Conservation (phyloP, 1,140 invertebrate species). For the Acromyrmex charruanus region DNA sequence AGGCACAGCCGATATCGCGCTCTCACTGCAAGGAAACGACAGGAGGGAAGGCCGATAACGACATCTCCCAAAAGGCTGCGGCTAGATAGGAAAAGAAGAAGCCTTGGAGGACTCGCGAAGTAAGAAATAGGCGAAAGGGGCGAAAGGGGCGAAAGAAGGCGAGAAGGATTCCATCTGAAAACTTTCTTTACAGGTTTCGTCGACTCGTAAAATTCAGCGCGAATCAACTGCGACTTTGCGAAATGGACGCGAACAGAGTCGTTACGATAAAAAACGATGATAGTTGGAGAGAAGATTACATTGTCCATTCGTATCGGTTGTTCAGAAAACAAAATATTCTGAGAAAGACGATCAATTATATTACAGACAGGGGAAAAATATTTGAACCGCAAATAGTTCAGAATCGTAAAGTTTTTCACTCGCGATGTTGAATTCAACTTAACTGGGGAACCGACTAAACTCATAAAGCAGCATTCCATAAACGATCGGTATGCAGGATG, state of each 20-base stretch:
- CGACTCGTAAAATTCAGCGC: constrained; percentile 69
- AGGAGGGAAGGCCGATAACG: constrained; percentile 35
- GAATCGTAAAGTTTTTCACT: not conserved
- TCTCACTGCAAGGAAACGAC: not conserved
- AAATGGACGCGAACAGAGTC: constrained; percentile 51
- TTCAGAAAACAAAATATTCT: not conserved
- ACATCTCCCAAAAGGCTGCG: constrained; percentile 50
- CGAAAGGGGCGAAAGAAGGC: not conserved
- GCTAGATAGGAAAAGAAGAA: constrained; percentile 61
- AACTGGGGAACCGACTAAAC: not conserved
- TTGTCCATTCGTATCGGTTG: not conserved
- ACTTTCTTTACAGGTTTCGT: constrained; percentile 71
- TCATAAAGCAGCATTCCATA: not conserved
- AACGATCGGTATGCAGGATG: constrained; percentile 29
- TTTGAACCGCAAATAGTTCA: too few relatives aligned
- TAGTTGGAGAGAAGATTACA: constrained; percentile 31
- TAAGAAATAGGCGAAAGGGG: not conserved
- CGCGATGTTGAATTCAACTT: not conserved
- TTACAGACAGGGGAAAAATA: not conserved
- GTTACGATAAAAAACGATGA: constrained; percentile 34
- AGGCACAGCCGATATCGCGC: constrained; percentile 47
- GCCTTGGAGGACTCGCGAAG: constrained; percentile 13
- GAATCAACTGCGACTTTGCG: constrained; percentile 63
- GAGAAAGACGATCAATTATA: not conserved
- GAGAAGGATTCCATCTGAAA: constrained; percentile 64